phyloP scores from a whole-genome alignment of 2,797 vertebrate species.

The Oryzias sinensis region DNA sequence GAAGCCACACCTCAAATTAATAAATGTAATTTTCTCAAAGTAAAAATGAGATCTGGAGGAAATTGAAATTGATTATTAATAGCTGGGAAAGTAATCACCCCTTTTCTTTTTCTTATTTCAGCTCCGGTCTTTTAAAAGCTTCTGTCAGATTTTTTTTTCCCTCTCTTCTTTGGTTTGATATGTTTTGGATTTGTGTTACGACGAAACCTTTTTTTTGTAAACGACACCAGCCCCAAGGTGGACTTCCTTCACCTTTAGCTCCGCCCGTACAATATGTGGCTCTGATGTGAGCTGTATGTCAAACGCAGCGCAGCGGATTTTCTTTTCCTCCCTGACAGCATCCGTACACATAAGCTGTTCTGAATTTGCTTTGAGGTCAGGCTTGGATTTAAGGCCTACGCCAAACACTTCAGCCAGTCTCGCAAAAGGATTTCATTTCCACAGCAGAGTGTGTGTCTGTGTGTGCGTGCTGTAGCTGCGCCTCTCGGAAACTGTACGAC shows the following conservation, averaged over 20 bases:
- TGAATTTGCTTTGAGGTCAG: constrained; percentile 61
- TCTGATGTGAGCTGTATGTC: constrained; percentile 20
- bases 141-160: constrained; percentile 12
- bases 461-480: constrained; percentile 28
- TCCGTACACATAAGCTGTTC: constrained; percentile 50
- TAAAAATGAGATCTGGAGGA: constrained; percentile 30
- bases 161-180: not conserved
- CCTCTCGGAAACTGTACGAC: constrained; percentile 42
- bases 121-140: constrained; percentile 9
- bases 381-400: constrained; percentile 56
- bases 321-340: constrained; percentile 20
- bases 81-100: not conserved
- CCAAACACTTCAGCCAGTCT: constrained; percentile 38
- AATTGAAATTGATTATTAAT: constrained; percentile 48
- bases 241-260: constrained; percentile 11
- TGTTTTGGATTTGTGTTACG: constrained; percentile 7
- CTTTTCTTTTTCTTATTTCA: constrained; percentile 20
- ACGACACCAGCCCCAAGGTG: not conserved
- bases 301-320: constrained; percentile 29
- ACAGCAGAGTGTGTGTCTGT: constrained; percentile 33
- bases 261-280: constrained; percentile 4
- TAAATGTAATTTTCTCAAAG: constrained; percentile 19
- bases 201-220: constrained; percentile 8
- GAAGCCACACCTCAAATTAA: not conserved
- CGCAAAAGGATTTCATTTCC: constrained; percentile 66